Conservation (phyloP, 2,797 vertebrate genomes). For the Sebastes aleutianus region DNA sequence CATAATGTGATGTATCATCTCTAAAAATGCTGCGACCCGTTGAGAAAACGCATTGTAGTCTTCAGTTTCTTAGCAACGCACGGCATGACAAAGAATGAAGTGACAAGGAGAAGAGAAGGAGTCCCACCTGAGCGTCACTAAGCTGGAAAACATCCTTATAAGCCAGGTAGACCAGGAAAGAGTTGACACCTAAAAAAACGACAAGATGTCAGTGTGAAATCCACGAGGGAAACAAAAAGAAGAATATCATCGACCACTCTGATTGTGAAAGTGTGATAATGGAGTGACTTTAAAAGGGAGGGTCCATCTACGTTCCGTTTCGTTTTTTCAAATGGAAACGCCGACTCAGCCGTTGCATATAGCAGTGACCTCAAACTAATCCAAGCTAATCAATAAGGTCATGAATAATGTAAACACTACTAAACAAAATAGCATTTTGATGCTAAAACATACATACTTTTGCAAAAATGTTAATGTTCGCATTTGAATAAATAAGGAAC, state of each 20-base stretch:
- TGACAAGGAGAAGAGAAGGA: not conserved
- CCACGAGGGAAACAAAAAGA: not conserved
- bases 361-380: too few relatives aligned
- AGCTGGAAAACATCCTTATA: slow-evolving; percentile 98
- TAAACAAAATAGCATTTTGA: too few relatives aligned
- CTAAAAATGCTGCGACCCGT: not conserved
- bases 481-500: too few relatives aligned
- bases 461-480: accelerated
- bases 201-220: slow-evolving; percentile 4
- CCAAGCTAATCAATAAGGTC: too few relatives aligned
- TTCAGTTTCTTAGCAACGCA: not conserved
- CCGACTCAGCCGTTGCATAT: too few relatives aligned
- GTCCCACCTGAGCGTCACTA: slow-evolving; percentile 91
- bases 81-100: not conserved
- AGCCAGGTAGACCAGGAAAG: slow-evolving; percentile 97
- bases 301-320: accelerated
- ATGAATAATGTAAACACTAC: too few relatives aligned
- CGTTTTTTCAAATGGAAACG: too few relatives aligned
- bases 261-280: too few relatives aligned
- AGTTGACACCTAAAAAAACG: slow-evolving; percentile 90
- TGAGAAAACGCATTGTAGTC: not conserved
- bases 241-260: not conserved
- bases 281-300: too few relatives aligned
- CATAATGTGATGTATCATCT: not conserved
- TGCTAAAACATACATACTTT: too few relatives aligned